Evolutionary conservation across 1,140 invertebrate genomes (phyloP).

Genomic region (Platyura marginata): DNA sequence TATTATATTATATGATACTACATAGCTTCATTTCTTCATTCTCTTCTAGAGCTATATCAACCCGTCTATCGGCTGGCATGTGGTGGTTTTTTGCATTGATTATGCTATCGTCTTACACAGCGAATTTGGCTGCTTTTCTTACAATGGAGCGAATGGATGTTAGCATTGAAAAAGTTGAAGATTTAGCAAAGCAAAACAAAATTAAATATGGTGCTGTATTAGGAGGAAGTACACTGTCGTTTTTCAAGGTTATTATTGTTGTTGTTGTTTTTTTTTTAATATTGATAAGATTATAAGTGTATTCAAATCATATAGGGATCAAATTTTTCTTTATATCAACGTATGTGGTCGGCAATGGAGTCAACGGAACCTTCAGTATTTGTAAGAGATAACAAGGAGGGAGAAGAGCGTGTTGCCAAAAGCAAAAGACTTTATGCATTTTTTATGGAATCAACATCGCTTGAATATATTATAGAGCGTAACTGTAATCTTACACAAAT

Average conservation of each 20-base stretch:
- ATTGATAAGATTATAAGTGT: no score
- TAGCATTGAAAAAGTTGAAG: constrained; percentile 68
- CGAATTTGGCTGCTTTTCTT: constrained; percentile 85
- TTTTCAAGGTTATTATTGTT: no score
- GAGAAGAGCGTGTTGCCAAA: constrained; percentile 59
- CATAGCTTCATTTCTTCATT: no score
- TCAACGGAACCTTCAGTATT: constrained; percentile 57
- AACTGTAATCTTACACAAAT: constrained; percentile 90
- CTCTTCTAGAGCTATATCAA: constrained; percentile 40
- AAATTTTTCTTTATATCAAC: constrained; percentile 25
- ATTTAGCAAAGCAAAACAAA: constrained; percentile 67
- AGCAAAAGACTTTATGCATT: constrained; percentile 78
- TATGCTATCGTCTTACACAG: constrained; percentile 88
- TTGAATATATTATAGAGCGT: constrained; percentile 75
- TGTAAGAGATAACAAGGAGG: constrained; percentile 52
- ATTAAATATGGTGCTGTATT: constrained; percentile 68
- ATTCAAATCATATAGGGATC: no score
- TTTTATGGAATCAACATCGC: constrained; percentile 84
- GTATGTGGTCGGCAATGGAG: constrained; percentile 54
- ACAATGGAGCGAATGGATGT: constrained; percentile 72
- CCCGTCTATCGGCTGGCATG: constrained; percentile 60
- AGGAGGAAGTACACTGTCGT: constrained; percentile 38
- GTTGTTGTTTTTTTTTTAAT: no score
- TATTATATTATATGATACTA: no score
- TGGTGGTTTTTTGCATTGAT: constrained; percentile 95